Conservation (phyloP, 1,140 invertebrate genomes). For the Palaemon carinicauda region DNA sequence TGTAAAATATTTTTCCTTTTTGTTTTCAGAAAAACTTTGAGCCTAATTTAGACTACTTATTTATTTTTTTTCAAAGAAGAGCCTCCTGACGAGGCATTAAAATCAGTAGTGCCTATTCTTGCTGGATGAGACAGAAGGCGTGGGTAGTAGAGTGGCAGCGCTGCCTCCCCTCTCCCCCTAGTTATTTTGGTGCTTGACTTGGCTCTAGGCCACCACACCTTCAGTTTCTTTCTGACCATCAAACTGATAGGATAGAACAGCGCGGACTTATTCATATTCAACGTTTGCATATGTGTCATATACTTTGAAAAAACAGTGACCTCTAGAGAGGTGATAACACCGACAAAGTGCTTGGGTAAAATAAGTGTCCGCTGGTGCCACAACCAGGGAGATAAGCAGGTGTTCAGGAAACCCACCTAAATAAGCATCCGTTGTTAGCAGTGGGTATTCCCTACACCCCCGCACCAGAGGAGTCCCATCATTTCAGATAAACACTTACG, state of each 20-base stretch:
- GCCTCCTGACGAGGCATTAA: background rate
- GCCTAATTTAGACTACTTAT: background rate
- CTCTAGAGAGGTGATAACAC: background rate
- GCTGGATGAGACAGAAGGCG: constrained; percentile 12
- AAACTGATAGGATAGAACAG: constrained; percentile 15
- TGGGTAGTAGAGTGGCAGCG: background rate
- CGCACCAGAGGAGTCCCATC: background rate
- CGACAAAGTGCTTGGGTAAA: background rate
- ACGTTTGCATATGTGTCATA: background rate
- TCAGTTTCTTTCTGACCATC: constrained; percentile 39
- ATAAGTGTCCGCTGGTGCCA: background rate
- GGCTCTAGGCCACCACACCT: constrained; percentile 27
- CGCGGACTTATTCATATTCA: background rate
- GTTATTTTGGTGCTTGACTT: constrained; percentile 44
- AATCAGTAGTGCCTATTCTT: constrained; percentile 25
- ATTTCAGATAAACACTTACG: background rate
- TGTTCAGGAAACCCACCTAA: constrained; percentile 20
- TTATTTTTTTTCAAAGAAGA: no score
- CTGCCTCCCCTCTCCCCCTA: background rate
- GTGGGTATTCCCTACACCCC: background rate
- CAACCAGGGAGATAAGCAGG: background rate
- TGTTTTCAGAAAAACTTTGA: background rate
- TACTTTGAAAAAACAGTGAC: background rate
- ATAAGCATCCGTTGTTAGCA: background rate
- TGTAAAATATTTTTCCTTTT: background rate